Base-by-base conservation (phyloP, 1,140 invertebrate genomes). In the Andrena cerasifolii region DNA sequence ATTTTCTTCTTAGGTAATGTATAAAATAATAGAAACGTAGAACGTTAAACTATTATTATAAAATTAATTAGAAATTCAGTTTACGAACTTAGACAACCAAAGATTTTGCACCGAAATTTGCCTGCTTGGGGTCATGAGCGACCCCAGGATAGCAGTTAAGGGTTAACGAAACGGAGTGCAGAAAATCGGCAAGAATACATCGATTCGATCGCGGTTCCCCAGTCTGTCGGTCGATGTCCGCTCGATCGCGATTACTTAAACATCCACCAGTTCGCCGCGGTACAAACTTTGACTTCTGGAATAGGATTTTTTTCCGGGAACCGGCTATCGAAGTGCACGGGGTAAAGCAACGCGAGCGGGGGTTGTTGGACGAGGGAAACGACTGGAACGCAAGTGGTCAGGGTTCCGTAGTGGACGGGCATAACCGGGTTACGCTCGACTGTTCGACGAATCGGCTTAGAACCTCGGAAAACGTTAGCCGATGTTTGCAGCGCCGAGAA, bases 131-230 rank as follows among this genome's bases (percentile, higher is more conserved):
- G n/a, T n/a, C n/a, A n/a, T n/a, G n/a, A n/a, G n/a, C n/a, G n/a
- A n/a, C n/a, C n/a, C n/a, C n/a, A n/a, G n/a, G n/a, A n/a, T n/a
- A n/a, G n/a, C n/a, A n/a, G n/a, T n/a, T n/a, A n/a, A n/a, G n/a
- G n/a, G n/a, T n/a, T n/a, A n/a, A n/a, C n/a, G n/a, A n/a, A n/a
- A n/a, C n/a, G n/a, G n/a, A n/a, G n/a, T n/a, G n/a, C n/a, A n/a
- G n/a, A 78, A 73, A 58, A 56, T 70, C 61, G 61, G 68, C 71
- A 63, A 74, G 80, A 53, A 71, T 56, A 16, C 33, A 14, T 72
- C 56, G 40, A 53, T 36, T 4, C 31, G 12, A 14, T 33, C 58
- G 26, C 16, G 24, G 45, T 18, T 33, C 3, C 43, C 21, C 33
- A 53, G 12, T 12, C n/a, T 7, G 3, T 16, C 47, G 14, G 16